Base-by-base conservation (phyloP, 2,888 invertebrate species). In the Diarsia brunnea region DNA sequence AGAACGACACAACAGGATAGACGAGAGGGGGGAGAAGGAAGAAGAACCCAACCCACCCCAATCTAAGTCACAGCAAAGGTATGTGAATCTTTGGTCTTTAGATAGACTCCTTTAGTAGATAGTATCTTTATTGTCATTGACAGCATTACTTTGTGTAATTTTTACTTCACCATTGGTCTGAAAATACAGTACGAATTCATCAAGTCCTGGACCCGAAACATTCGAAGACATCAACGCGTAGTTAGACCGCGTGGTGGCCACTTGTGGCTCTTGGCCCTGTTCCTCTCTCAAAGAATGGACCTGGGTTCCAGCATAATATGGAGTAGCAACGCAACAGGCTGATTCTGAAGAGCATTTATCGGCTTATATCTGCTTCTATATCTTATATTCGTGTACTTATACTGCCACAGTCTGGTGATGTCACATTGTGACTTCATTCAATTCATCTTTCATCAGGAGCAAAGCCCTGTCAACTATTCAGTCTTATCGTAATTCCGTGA, bases 1-100 rank as follows among this genome's bases (percentile, higher is more conserved):
- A n/a, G 96, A 96, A 75, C 89, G 95, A 60, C 95, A 94, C 69
- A 91, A 90, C 70, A 87, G 94, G 73, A 90, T 91, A 85, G 95
- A 94, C 12, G 95, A 95, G 81, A 91, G 94, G 73, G 87, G 94
- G 73, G 87, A 88, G 12, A 85, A 83, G 38, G 88, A 91, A 27
- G 94, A 95, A 64, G 93, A 93, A n/a, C 84, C 81, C 16, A 90
- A 91, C 69, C 79, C 90, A 0, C 5, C 77, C 2, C 77, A 81
- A 38, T 74, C 74, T 71, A 89, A 89, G 51, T 81, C 88, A 38
- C 89, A 88, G 60, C 91, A 91, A 45, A 92, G 92, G 92, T 92
- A 86, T 68, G 66, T 73, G 24, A 4, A 38, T 51, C 12, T 73
- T 31, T 1, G 11, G 10, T 21, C 61, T 16, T 58, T 0, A 27